Evolutionary conservation across 2,113 vertebrate species (phyloP).

Genomic region (Antechinus stuartii): DNA sequence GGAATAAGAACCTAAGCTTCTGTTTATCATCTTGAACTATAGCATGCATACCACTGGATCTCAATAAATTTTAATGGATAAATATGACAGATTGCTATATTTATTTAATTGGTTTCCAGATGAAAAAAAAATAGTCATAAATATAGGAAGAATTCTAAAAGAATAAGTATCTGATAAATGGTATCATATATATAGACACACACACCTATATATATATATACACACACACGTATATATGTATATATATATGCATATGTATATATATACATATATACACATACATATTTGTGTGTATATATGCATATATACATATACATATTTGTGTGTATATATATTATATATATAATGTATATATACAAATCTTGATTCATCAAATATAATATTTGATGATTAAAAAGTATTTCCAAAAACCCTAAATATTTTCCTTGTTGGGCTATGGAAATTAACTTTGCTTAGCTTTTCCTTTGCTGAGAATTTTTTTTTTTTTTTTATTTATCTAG

Average conservation of each 20-base stretch:
- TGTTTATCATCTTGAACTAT: not conserved
- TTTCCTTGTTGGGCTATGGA: conserved; percentile 1
- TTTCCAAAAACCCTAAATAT: conserved; percentile 13
- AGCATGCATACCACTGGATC: not conserved
- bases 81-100: not conserved
- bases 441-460: not conserved
- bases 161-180: not conserved
- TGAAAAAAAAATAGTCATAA: not conserved
- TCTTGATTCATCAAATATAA: not conserved
- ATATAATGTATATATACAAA: not conserved
- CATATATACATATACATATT: no score
- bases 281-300: no score
- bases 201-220: no score
- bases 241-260: no score
- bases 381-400: not conserved
- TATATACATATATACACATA: no score
- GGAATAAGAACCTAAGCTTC: not conserved
- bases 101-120: not conserved
- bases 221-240: no score
- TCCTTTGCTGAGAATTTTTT: not conserved
- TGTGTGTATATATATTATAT: no score
- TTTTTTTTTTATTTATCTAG: not conserved
- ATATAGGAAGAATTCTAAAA: not conserved
- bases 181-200: no score
- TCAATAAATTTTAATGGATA: not conserved